Evolutionary conservation across 53 echinoderm and acorn worm species (phyloP).

Genomic region (Luidia sarsii): DNA sequence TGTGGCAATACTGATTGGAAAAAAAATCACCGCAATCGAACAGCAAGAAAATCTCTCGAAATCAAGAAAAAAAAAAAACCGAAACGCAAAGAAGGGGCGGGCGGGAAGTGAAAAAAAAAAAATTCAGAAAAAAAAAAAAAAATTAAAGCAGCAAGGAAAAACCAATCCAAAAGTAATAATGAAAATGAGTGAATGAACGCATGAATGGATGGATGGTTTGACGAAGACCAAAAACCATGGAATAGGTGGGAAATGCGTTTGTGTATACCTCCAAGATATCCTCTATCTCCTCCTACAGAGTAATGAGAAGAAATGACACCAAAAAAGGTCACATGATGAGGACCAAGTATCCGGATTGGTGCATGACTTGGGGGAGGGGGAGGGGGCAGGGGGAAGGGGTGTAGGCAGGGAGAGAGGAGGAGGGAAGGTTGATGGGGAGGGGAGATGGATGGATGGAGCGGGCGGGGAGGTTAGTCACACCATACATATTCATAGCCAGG

Average conservation of each 20-base stretch:
- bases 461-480: conserved; percentile 16
- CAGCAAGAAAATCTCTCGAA: conserved; percentile 12
- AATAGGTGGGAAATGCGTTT: conserved; percentile 19
- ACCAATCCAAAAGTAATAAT: conserved; percentile 34
- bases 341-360: conserved; percentile 39
- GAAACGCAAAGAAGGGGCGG: neutral
- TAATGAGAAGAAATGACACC: conserved; percentile 60
- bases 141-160: conserved; percentile 12
- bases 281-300: conserved; percentile 84
- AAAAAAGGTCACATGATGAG: conserved; percentile 52
- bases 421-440: neutral
- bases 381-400: too few relatives aligned
- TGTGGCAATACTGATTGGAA: conserved; percentile 34
- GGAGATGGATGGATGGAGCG: conserved; percentile 23
- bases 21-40: conserved; percentile 43
- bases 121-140: conserved; percentile 20
- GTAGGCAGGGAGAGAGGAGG: too few relatives aligned
- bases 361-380: too few relatives aligned
- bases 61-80: conserved; percentile 34
- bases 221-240: conserved; percentile 18
- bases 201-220: conserved; percentile 43
- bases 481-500: conserved; percentile 32
- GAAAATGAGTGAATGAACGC: conserved; percentile 57
- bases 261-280: conserved; percentile 82
- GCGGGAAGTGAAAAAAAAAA: conserved; percentile 36